Evolutionary conservation across 2,888 invertebrate species (phyloP).

Genomic region (Hyposoter dolosus): DNA sequence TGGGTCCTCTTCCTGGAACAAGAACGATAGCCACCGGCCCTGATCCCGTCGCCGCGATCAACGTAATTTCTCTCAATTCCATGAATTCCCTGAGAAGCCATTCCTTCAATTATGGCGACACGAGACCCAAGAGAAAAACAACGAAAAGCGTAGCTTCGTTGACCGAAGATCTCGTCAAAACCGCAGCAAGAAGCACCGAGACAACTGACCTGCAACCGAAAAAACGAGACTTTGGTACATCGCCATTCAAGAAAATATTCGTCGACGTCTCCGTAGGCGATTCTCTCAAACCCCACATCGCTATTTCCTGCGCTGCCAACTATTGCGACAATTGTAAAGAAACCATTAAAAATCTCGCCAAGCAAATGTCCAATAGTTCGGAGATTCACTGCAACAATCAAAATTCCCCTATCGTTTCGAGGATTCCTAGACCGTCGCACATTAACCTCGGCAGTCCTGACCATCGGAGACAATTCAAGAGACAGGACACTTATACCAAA

Average conservation of each 20-base stretch:
- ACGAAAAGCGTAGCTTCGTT: slow-evolving; percentile 76
- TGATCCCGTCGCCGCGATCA: slow-evolving; percentile 83
- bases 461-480: slow-evolving; percentile 78
- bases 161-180: slow-evolving; percentile 78
- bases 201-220: slow-evolving; percentile 82
- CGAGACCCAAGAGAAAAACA: slow-evolving; percentile 84
- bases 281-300: slow-evolving; percentile 85
- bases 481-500: slow-evolving; percentile 84
- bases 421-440: slow-evolving; percentile 81
- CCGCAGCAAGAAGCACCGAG: slow-evolving; percentile 82
- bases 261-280: slow-evolving; percentile 86
- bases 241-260: slow-evolving; percentile 84
- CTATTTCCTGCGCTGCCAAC: slow-evolving; percentile 86
- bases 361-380: slow-evolving; percentile 79
- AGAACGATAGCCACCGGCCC: slow-evolving; percentile 87
- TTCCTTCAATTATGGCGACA: slow-evolving; percentile 88
- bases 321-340: slow-evolving; percentile 88
- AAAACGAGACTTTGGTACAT: slow-evolving; percentile 81
- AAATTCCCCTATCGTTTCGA: slow-evolving; percentile 75
- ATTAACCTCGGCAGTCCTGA: slow-evolving; percentile 75
- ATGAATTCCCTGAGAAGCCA: slow-evolving; percentile 86
- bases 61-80: slow-evolving; percentile 85
- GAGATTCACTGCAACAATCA: slow-evolving; percentile 74
- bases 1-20: slow-evolving; percentile 82
- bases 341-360: slow-evolving; percentile 86